Percentiles rank a stretch among this genome's conserved stretches.
Conservation (phyloP, 2,888 invertebrate species). For the Drosophila kanekoi region DNA sequence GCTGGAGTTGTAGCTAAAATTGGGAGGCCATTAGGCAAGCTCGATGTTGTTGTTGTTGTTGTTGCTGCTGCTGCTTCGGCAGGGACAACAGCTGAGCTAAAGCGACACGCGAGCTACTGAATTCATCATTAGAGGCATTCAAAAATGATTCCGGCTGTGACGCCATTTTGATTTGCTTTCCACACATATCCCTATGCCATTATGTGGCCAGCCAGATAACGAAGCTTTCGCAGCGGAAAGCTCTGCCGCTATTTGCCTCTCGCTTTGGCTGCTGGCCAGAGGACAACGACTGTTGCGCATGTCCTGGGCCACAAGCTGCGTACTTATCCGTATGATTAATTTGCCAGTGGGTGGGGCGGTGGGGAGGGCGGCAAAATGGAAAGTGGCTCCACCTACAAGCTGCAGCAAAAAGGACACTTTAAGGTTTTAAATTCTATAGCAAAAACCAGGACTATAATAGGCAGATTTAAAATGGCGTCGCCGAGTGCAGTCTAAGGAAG, state of each 20-base stretch:
- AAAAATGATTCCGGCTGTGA: constrained; percentile 34
- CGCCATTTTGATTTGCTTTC: constrained; percentile 74
- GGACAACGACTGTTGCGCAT: constrained; percentile 76
- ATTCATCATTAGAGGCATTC: constrained; percentile 47
- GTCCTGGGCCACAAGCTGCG: constrained; percentile 69
- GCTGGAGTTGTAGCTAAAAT: constrained; percentile 12
- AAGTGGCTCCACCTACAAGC: constrained; percentile 69
- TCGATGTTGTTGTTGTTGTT: constrained; percentile 23
- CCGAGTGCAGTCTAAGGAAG: constrained; percentile 17
- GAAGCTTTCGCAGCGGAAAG: constrained; percentile 56
- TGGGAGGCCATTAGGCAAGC: constrained; percentile 66
- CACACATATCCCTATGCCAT: constrained; percentile 30
- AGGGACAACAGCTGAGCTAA: constrained; percentile 81
- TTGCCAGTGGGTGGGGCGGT: constrained; percentile 29
- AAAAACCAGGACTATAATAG: constrained; percentile 5
- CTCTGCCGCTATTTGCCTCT: constrained; percentile 60
- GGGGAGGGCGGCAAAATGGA: constrained; percentile 62
- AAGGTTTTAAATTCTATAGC: constrained; percentile 49
- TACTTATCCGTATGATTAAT: constrained; percentile 80
- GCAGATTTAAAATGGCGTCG: constrained; percentile 67
- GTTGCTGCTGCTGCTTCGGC: constrained; percentile 4
- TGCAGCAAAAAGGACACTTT: constrained; percentile 19
- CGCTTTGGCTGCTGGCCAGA: constrained; percentile 57
- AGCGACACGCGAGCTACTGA: constrained; percentile 62
- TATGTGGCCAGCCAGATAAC: constrained; percentile 68